These are phyloP conservation scores for Episyrphus balteatus DNA, from an alignment of 1,140 invertebrate species.

Conservation along the genomic window DNA sequence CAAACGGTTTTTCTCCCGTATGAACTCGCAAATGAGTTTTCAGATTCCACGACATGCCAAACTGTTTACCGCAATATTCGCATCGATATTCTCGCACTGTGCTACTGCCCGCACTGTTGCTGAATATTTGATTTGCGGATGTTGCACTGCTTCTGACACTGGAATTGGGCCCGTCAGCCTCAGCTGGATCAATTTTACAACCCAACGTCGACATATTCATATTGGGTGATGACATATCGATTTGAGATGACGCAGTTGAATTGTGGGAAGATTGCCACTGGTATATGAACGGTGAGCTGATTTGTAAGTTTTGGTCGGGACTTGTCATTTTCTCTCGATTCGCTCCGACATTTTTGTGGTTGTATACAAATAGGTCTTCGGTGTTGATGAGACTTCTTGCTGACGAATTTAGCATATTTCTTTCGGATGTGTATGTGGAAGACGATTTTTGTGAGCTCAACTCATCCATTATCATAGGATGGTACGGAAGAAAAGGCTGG, in stretches of 20 bases:
- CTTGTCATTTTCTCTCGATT: conserved; percentile 20
- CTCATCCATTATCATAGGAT: conserved; percentile 57
- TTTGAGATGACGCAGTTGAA: conserved; percentile 16
- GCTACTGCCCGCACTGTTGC: conserved; percentile 21
- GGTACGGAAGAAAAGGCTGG: conserved; percentile 70
- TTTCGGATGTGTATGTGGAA: conserved; percentile 27
- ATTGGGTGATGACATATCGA: too few species aligned
- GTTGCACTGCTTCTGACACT: conserved; percentile 21
- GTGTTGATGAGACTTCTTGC: conserved; percentile 15
- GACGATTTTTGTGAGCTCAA: conserved; percentile 31
- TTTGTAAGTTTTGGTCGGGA: conserved; percentile 20
- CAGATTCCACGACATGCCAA: conserved; percentile 81
- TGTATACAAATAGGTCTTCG: conserved; percentile 6
- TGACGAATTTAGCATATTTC: conserved; percentile 23
- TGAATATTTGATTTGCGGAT: conserved; percentile 13
- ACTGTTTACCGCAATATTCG: conserved; percentile 78
- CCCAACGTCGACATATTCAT: too few species aligned
- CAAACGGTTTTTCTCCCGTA: conserved; percentile 78
- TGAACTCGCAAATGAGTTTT: conserved; percentile 76
- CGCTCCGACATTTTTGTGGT: conserved; percentile 14
- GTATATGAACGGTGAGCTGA: conserved; percentile 27
- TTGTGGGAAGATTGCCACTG: conserved; percentile 25
- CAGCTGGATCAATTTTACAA: too few species aligned
- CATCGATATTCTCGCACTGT: conserved; percentile 69
- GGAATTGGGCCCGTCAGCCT: background rate